Conservation (phyloP, 23 tunicate genomes). For the Diplosoma virens region DNA sequence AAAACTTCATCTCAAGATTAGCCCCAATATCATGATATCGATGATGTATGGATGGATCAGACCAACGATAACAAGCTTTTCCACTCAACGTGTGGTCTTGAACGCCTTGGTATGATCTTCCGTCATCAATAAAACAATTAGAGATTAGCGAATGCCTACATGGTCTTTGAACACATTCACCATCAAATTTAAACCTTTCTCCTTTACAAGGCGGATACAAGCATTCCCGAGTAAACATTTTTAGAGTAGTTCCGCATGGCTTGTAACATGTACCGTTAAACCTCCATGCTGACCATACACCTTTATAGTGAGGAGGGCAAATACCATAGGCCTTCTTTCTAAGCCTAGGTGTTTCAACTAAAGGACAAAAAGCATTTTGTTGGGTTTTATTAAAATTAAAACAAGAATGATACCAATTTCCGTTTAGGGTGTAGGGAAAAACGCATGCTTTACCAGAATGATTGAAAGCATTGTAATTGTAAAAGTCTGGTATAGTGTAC, state of each 20-base stretch:
- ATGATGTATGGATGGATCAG: constrained; percentile 11
- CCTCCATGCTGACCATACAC: constrained; percentile 55
- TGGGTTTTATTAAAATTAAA: background rate
- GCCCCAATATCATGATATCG: constrained; percentile 25
- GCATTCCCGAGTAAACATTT: constrained; percentile 53
- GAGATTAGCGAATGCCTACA: no score
- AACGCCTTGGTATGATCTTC: constrained; percentile 43
- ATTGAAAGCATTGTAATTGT: background rate
- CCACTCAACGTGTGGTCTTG: constrained; percentile 16
- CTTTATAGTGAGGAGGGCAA: constrained; percentile 55
- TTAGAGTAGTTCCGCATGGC: constrained; percentile 50
- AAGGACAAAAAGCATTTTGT: background rate
- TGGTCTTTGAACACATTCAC: constrained; percentile 48
- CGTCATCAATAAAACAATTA: constrained; percentile 69
- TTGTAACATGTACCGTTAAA: constrained; percentile 34
- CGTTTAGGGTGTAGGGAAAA: constrained; percentile 30
- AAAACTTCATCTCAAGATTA: constrained; percentile 6
- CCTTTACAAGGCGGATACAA: constrained; percentile 66
- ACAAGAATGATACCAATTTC: constrained; percentile 36
- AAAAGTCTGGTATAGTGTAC: constrained; percentile 48
- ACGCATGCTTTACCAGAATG: constrained; percentile 21
- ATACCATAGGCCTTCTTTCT: background rate
- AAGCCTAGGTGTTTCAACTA: background rate
- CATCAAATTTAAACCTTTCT: constrained; percentile 29
- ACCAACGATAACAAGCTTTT: constrained; percentile 40